Base-by-base conservation (phyloP, 2,113 vertebrate genomes). In the Collichthys lucidus region DNA sequence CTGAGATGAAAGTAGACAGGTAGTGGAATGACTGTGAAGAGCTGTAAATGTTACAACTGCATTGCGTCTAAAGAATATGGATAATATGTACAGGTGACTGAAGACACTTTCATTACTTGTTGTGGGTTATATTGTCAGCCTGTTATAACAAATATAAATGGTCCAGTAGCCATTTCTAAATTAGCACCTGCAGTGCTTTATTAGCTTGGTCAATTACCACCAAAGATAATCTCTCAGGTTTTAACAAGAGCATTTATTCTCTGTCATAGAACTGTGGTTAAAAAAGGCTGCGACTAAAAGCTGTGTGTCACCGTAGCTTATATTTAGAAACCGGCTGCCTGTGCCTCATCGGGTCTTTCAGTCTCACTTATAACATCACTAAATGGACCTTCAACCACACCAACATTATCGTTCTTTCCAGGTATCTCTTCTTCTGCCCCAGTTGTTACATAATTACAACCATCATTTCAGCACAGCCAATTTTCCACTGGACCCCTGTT, bases 371-470 rank as follows among this genome's bases (percentile, higher is more conserved):
- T 11, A 56, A 24, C 74, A 46, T 31, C 0, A 46, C 68, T 62
- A 74, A 77, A 78, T 22, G 31, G 63, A 65, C 79, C 68, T 52
- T 79, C 79, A 59, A 26, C 71, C 63, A 52, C 83, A 31, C 70
- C 46, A n/a, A 65, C 14, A 85, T 81, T 62, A 78, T 63, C 50
- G 63, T 59, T 79, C 77, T 55, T 49, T 7, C 24, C 9, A 26
- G 44, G 42, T 3, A 66, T 59, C 68, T 79, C 59, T 49, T 60
- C 75, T 80, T 75, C 76, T 72, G 76, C 68, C 69, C 82, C 71
- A 83, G 49, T 87, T 84, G 62, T 72, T 67, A 50, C 47, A 42
- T 86, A 83, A 87, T 91, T 83, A 74, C 35, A 82, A 59, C 63
- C 74, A 82, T 89, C 86, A 90, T 82, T 62, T 76, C 62, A 74